phyloP scores from a whole-genome alignment of 2,888 invertebrate genomes.

The Andrena bicolor region DNA sequence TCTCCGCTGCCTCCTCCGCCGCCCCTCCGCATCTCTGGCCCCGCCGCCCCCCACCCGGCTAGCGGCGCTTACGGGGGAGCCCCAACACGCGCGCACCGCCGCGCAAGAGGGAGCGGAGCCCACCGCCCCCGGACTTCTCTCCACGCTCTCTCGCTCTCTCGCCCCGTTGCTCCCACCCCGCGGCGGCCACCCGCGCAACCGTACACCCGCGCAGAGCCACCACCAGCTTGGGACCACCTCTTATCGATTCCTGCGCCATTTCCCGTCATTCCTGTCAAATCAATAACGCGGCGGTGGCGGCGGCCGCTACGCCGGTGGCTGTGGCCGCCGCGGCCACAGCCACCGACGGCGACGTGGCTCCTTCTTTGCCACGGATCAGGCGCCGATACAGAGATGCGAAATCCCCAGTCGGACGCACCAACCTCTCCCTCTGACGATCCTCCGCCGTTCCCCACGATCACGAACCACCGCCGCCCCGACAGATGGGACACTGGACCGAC shows the following conservation, averaged over 20 bases:
- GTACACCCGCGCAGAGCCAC: conserved; percentile 64
- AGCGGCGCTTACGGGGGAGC: neutral
- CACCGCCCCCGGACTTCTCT: neutral
- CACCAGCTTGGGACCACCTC: conserved; percentile 77
- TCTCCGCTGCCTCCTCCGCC: conserved; percentile 75
- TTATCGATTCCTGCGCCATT: conserved; percentile 85
- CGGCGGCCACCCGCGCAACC: conserved; percentile 6
- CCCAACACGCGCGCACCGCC: too few species aligned
- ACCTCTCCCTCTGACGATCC: conserved; percentile 19
- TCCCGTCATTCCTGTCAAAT: conserved; percentile 83
- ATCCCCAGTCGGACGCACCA: conserved; percentile 36
- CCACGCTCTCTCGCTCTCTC: conserved; percentile 26
- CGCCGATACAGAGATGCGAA: conserved; percentile 65
- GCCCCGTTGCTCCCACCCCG: neutral
- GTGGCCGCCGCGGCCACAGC: conserved; percentile 30
- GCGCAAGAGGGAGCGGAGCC: neutral
- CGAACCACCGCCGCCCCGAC: conserved; percentile 40
- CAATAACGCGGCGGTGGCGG: conserved; percentile 76
- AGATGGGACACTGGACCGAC: conserved; percentile 48
- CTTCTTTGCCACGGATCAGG: conserved; percentile 63
- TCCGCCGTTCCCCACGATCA: conserved; percentile 37
- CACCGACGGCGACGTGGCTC: conserved; percentile 50
- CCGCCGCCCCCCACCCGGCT: conserved; percentile 22
- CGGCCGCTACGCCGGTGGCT: conserved; percentile 26
- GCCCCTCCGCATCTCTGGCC: conserved; percentile 32